phyloP scores from a whole-genome alignment of 1,140 invertebrate species.

The Monochamus saltuarius region DNA sequence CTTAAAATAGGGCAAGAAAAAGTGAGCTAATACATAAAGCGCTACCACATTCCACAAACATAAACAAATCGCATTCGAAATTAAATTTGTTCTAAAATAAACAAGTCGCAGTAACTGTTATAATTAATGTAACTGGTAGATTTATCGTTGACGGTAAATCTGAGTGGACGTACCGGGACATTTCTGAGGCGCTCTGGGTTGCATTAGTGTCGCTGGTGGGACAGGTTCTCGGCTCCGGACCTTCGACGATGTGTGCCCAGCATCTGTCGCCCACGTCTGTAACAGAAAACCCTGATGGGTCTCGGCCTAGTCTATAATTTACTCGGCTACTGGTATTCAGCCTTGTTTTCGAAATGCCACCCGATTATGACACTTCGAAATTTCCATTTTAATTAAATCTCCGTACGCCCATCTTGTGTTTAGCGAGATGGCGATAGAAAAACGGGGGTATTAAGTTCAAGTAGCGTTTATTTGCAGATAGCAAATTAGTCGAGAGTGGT shows the following conservation, averaged over 20 bases:
- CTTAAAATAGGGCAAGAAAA: no score
- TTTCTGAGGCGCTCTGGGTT: slow-evolving; percentile 10
- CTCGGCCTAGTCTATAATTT: slow-evolving; percentile 24
- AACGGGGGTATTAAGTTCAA: not conserved
- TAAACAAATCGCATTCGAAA: slow-evolving; percentile 16
- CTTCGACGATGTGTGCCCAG: not conserved
- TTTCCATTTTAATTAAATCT: slow-evolving; percentile 17
- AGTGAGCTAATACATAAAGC: no score
- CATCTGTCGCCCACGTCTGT: slow-evolving; percentile 26
- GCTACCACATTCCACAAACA: slow-evolving; percentile 4
- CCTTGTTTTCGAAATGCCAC: slow-evolving; percentile 12
- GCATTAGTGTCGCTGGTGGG: slow-evolving; percentile 7
- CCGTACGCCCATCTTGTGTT: slow-evolving; percentile 4
- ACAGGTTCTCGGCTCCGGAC: slow-evolving; percentile 10
- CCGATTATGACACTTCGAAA: slow-evolving; percentile 6
- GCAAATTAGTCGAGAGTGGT: no score
- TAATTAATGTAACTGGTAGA: slow-evolving; percentile 18
- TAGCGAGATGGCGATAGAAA: slow-evolving; percentile 1
- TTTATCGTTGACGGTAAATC: slow-evolving; percentile 9
- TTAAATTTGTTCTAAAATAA: slow-evolving; percentile 15
- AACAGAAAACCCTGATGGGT: slow-evolving; percentile 26
- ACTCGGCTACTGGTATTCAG: slow-evolving; percentile 27
- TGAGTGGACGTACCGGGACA: not conserved
- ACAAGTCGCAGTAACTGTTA: slow-evolving; percentile 17
- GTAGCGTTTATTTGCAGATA: no score